phyloP scores from a whole-genome alignment of 2,113 vertebrate species.

The Stegostoma tigrinum region DNA sequence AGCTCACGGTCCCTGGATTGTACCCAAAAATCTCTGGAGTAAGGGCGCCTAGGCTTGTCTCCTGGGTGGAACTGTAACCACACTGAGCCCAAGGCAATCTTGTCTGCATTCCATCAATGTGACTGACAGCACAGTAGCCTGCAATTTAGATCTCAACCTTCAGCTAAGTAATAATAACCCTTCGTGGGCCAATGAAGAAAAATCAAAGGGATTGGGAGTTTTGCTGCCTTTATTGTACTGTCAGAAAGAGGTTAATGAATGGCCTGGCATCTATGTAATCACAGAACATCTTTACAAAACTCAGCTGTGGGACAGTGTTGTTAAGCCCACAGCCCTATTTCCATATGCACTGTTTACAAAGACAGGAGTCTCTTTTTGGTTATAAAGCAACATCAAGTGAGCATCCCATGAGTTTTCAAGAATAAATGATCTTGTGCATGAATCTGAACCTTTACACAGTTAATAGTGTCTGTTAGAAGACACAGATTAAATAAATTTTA shows the following conservation, averaged over 20 bases:
- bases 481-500: background rate
- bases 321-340: background rate
- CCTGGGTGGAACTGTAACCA: slow-evolving; percentile 60
- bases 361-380: background rate
- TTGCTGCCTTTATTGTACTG: slow-evolving; percentile 48
- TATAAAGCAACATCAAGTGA: background rate
- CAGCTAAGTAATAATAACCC: slow-evolving; percentile 47
- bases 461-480: background rate
- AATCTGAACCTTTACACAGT: background rate
- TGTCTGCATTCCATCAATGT: slow-evolving; percentile 64
- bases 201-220: slow-evolving; percentile 45
- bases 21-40: slow-evolving; percentile 27
- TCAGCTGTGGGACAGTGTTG: background rate
- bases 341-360: background rate
- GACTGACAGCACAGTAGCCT: slow-evolving; percentile 61
- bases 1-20: slow-evolving; percentile 26
- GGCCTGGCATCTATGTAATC: slow-evolving; percentile 45
- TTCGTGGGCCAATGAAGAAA: slow-evolving; percentile 39
- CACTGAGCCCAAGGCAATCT: slow-evolving; percentile 54
- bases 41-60: slow-evolving; percentile 60
- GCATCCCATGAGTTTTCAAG: background rate
- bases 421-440: background rate
- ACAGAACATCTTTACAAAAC: slow-evolving; percentile 39
- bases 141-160: slow-evolving; percentile 42
- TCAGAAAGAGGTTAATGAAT: slow-evolving; percentile 52